Evolutionary conservation across 2,113 vertebrate genomes (phyloP), one percentile per base, ranked within the genome.

Genomic region (Ceyx cyanopectus): DNA sequence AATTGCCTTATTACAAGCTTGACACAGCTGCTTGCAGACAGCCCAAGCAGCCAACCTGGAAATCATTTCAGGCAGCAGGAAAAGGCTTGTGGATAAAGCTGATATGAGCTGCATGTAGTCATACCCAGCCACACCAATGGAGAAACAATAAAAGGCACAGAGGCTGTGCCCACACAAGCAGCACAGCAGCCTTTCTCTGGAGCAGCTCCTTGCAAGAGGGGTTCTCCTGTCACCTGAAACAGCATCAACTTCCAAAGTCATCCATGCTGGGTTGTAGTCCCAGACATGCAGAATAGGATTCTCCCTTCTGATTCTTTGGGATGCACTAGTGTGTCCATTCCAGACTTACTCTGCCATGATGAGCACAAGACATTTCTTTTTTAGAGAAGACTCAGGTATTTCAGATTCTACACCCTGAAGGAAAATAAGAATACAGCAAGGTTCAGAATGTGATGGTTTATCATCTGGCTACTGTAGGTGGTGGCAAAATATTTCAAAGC

Each of bases 51-150:
- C 74, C 89, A 94, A 37, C 41, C 24, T 34, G 92, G 83, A 86
- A 93, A 90, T 69, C 13, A 67, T 62, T 75, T 32, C 89, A 93
- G 81, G 89, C 77, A 92, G 84, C 83, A 85, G 90, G 90, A 92
- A 94, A 84, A 72, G 54, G 45, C 57, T n/a, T 9, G 4, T 89
- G 92, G 81, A 93, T 86, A 70, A 92, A 88, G 74, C 0, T 65
- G 76, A 16, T 76, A 79, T 48, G 48, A 76, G 43, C 90, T 87
- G 78, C 54, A 72, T 78, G 68, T 0, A 0, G 41, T 65, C 74
- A 70, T 57, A 78, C 13, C 12, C 57, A 90, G 57, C 53, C 63
- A 68, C 61, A 65, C n/a, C 67, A 72, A n/a, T 22, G 21, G 53
- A 53, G 51, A 37, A 81, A 61, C 11, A 53, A 41, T 9, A 30